Evolutionary conservation across 2,113 vertebrate species (phyloP).

Genomic region (Lophochroa leadbeateri): DNA sequence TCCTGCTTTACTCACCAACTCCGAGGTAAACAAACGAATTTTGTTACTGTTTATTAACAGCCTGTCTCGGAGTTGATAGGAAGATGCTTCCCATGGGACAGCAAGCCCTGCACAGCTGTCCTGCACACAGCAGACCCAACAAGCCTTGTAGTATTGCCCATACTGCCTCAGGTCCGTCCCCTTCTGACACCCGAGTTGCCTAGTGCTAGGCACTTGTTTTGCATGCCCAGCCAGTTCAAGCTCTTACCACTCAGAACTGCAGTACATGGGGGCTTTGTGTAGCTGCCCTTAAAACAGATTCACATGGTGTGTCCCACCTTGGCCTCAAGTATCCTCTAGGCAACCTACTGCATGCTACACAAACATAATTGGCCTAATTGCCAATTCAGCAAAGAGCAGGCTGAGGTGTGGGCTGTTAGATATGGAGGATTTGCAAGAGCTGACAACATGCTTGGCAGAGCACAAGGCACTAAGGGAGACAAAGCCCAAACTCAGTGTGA

Average conservation of each 20-base stretch:
- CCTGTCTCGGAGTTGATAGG: neutral
- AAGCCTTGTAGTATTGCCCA: neutral
- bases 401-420: neutral
- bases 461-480: neutral
- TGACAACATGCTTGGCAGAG: neutral
- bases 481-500: neutral
- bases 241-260: neutral
- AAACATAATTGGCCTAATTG: neutral
- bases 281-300: neutral
- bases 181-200: neutral
- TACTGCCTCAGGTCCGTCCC: neutral
- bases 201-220: neutral
- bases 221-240: neutral
- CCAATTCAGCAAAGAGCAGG: neutral
- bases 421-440: neutral
- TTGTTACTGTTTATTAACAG: neutral
- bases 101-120: neutral
- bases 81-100: neutral
- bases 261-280: neutral
- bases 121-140: neutral
- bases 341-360: neutral
- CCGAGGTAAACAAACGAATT: neutral
- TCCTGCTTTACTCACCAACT: neutral
- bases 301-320: neutral
- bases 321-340: neutral